phyloP scores from a whole-genome alignment of 2,888 invertebrate species.

The Stegophylla sp. region DNA sequence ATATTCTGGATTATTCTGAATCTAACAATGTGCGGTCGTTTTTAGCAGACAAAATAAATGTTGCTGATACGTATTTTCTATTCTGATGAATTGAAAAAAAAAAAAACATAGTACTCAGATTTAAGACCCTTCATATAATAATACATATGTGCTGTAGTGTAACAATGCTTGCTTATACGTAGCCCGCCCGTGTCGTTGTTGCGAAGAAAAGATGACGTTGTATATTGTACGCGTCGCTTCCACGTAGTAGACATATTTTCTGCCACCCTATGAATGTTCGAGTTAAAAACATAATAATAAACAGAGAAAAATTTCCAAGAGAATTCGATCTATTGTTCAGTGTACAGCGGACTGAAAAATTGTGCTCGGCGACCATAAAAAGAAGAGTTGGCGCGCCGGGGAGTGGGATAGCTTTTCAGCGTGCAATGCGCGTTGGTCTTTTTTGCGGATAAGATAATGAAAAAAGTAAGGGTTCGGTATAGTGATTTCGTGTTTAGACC shows the following conservation, averaged over 20 bases:
- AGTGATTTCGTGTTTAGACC: slow-evolving; percentile 42
- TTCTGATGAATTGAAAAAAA: background rate
- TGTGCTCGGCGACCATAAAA: slow-evolving; percentile 48
- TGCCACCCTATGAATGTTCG: slow-evolving; percentile 4
- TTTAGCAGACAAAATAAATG: background rate
- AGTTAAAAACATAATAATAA: slow-evolving; percentile 22
- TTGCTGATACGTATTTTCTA: slow-evolving; percentile 6
- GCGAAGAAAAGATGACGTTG: background rate
- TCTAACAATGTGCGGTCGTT: background rate
- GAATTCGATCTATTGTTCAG: slow-evolving; percentile 46
- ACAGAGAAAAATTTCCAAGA: slow-evolving; percentile 1
- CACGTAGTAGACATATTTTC: background rate
- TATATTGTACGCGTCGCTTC: background rate
- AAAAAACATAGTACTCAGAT: slow-evolving; percentile 5
- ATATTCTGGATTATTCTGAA: background rate
- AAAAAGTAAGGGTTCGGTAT: slow-evolving; percentile 27
- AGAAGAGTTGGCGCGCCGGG: background rate
- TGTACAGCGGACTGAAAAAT: slow-evolving; percentile 43
- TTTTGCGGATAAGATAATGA: slow-evolving; percentile 57
- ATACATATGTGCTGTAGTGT: background rate
- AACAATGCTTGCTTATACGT: background rate
- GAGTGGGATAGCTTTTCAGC: slow-evolving; percentile 30
- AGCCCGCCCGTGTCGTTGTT: background rate
- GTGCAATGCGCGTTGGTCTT: slow-evolving; percentile 31
- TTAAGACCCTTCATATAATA: background rate